Evolutionary conservation across 2,797 vertebrate species (phyloP).

Genomic region (Rhinophrynus dorsalis): DNA sequence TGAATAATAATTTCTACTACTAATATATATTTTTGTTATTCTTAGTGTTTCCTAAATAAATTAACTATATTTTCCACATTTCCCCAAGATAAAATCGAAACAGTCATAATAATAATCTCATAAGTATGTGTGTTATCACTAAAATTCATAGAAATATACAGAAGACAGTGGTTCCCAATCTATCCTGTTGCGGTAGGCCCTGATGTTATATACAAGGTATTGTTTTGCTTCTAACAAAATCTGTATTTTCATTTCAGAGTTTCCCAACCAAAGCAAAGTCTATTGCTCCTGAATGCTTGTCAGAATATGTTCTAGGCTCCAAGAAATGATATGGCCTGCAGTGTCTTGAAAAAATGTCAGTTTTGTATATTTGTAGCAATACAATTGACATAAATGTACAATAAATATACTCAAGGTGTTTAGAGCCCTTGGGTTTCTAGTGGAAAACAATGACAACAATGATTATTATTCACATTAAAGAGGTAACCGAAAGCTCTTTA

Average conservation of each 20-base stretch:
- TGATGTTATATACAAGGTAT: background rate
- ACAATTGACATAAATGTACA: background rate
- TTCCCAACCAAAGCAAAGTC: background rate
- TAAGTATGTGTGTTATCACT: no score
- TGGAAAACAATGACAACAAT: background rate
- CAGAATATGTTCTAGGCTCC: background rate
- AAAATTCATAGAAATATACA: no score
- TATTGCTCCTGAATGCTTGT: conserved; percentile 3
- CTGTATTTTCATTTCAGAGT: background rate
- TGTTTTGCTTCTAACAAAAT: background rate
- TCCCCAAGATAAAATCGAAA: no score
- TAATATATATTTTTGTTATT: no score
- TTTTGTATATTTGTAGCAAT: background rate
- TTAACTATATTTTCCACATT: no score
- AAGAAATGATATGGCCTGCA: background rate
- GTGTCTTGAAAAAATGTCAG: background rate
- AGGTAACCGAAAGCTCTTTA: no score
- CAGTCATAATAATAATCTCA: no score
- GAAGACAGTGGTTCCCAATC: no score
- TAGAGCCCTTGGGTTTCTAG: background rate
- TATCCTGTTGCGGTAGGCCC: background rate
- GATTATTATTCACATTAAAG: background rate
- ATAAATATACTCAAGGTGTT: background rate
- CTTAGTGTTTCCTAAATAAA: no score
- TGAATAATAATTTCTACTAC: no score